These are phyloP conservation scores for Drosophila littoralis DNA, from an alignment of 1,140 invertebrate genomes.

Conservation along the genomic window DNA sequence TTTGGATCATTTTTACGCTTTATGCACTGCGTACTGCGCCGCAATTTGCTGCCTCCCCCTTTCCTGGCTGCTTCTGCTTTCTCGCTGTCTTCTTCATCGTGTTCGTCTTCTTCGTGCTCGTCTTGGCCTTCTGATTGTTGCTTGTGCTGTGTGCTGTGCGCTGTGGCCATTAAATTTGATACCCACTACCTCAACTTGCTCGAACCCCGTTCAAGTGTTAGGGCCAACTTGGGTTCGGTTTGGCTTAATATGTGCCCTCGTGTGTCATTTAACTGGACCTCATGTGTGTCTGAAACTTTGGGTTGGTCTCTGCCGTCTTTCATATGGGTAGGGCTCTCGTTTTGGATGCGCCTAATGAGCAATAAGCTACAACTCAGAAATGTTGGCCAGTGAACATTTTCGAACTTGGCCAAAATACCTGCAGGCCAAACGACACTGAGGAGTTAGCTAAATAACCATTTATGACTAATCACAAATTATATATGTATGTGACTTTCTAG, in stretches of 20 bases:
- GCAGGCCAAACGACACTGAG: neutral
- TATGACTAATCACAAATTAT: neutral
- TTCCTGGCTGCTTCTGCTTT: slow-evolving; percentile 11
- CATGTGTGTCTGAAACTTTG: slow-evolving; percentile 26
- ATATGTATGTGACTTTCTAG: too few species aligned
- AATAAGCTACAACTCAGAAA: neutral
- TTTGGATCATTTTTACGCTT: slow-evolving; percentile 77
- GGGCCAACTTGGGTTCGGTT: slow-evolving; percentile 47
- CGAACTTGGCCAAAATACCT: neutral
- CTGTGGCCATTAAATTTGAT: slow-evolving; percentile 77
- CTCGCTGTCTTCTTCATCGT: neutral
- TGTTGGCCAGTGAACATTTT: neutral
- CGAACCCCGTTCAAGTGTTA: slow-evolving; percentile 29
- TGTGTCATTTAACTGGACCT: slow-evolving; percentile 39
- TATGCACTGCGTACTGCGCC: slow-evolving; percentile 61
- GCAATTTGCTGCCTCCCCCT: slow-evolving; percentile 37
- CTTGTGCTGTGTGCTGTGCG: slow-evolving; percentile 8
- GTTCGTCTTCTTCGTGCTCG: neutral
- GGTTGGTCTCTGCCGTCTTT: slow-evolving; percentile 15
- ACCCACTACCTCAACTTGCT: slow-evolving; percentile 80
- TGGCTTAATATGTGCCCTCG: slow-evolving; percentile 44
- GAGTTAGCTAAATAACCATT: neutral
- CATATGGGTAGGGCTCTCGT: slow-evolving; percentile 20
- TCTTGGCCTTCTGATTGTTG: slow-evolving; percentile 17
- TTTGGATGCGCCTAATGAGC: slow-evolving; percentile 21